phyloP scores from a whole-genome alignment of 2,797 vertebrate genomes.

The Sebastolobus altivelis region DNA sequence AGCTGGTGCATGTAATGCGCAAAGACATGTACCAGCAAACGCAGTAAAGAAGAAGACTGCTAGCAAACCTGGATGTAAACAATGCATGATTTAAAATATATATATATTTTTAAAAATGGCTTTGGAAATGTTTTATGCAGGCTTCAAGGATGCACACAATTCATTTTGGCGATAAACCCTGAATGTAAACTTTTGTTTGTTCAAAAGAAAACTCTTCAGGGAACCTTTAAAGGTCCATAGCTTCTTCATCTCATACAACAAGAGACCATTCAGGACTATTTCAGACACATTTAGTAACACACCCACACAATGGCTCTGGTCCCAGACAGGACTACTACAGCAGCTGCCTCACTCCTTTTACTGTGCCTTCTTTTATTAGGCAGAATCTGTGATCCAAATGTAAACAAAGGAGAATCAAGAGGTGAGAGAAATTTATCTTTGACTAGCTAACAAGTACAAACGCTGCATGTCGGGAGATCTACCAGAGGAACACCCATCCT shows the following conservation, averaged over 20 bases:
- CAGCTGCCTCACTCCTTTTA: background rate
- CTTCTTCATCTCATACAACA: background rate
- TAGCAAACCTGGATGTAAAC: background rate
- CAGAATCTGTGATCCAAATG: background rate
- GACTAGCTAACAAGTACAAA: background rate
- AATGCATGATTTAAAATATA: background rate
- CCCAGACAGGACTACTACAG: background rate
- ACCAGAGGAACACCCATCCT: background rate
- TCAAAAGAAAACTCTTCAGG: background rate
- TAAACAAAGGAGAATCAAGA: background rate
- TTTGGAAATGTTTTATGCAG: no score
- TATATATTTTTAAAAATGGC: background rate
- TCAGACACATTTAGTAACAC: background rate
- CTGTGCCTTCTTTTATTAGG: background rate
- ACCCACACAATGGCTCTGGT: background rate
- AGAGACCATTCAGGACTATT: background rate
- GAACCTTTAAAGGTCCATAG: background rate
- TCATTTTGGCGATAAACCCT: background rate
- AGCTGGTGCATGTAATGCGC: background rate
- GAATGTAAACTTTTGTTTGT: slow-evolving; percentile 6
- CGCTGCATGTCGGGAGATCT: background rate
- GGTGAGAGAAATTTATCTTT: background rate
- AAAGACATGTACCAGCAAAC: background rate
- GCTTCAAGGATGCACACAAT: background rate
- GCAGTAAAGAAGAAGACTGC: background rate